Evolutionary conservation across 2,888 invertebrate species (phyloP), one percentile per base, ranked within the genome.

Genomic region (Branchipolynoe longqiensis): DNA sequence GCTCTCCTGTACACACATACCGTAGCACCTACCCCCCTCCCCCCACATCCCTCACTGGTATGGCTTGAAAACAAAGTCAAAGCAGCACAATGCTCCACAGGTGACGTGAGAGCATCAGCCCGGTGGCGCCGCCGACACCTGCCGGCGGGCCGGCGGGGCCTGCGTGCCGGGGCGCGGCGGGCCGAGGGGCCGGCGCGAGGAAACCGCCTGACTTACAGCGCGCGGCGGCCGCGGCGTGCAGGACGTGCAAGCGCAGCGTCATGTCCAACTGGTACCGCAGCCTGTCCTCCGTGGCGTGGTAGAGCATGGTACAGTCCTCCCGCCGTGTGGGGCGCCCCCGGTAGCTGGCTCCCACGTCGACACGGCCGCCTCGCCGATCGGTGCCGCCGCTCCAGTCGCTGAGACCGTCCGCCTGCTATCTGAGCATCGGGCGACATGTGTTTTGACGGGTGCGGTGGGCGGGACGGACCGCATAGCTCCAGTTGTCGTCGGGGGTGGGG

Each of bases 381-480:
- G 58, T 25, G 58, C 4, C 58, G 58, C 22, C 22, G 22, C 22
- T 6, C 58, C 12, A 14, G 58, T 4, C 28, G 33, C 8, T 33
- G 64, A 4, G 31, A 4, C n/a, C 22, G 64, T 33, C 31, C 4
- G 64, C 31, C 64, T 33, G 64, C 64, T 64, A 64, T 64, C 64
- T 64, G 64, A 64, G 33, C 64, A 64, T 64, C 58, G n/a, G 33
- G 64, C 64, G 33, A 64, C 64, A 64, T 64, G 64, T 64, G 64
- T 64, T 64, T 64, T 64, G 64, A 64, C 64, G 64, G 64, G 64
- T 64, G 64, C 64, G 33, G 33, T 22, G 64, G 64, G 31, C 33
- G 64, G 64, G 31, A 64, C 64, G 64, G 64, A 64, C 64, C 31
- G 22, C 31, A 33, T 31, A 28, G 64, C 33, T 31, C 31, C 33